These are phyloP conservation scores for Tachysurus vachellii DNA, from an alignment of 2,113 vertebrate species.

Conservation along the genomic window DNA sequence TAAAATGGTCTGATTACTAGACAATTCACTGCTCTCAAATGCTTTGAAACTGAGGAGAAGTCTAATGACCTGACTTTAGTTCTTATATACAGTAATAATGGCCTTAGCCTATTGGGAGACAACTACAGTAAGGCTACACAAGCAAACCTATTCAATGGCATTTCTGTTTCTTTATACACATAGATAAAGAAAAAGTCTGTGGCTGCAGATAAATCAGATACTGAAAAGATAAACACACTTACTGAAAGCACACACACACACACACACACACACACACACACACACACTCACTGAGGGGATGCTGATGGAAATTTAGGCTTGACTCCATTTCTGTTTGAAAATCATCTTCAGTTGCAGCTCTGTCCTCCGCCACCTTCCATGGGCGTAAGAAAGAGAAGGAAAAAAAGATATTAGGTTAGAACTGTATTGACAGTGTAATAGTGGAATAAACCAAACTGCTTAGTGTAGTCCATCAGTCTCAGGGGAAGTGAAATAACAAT, in stretches of 20 bases:
- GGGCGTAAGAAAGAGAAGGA: not conserved
- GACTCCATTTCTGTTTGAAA: conserved; percentile 16
- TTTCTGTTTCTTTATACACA: not conserved
- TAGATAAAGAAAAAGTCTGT: not conserved
- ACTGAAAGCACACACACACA: not conserved
- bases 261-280: conserved; percentile 26
- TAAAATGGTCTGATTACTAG: not conserved
- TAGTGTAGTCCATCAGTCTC: not conserved
- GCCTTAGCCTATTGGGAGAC: not conserved
- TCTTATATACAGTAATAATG: not conserved
- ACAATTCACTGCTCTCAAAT: not conserved
- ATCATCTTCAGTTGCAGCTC: not conserved
- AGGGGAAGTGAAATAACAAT: not conserved
- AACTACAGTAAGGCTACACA: not conserved
- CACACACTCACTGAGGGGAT: conserved; percentile 33
- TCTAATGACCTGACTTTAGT: not conserved
- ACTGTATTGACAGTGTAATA: not conserved
- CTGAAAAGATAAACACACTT: not conserved
- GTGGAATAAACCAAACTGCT: not conserved
- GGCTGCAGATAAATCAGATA: not conserved
- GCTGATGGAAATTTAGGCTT: not conserved
- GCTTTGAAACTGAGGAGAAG: no score
- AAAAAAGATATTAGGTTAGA: not conserved
- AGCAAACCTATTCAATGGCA: not conserved
- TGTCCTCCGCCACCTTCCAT: not conserved